Evolutionary conservation across 1,140 invertebrate species (phyloP).

Genomic region (Temnothorax longispinosus): DNA sequence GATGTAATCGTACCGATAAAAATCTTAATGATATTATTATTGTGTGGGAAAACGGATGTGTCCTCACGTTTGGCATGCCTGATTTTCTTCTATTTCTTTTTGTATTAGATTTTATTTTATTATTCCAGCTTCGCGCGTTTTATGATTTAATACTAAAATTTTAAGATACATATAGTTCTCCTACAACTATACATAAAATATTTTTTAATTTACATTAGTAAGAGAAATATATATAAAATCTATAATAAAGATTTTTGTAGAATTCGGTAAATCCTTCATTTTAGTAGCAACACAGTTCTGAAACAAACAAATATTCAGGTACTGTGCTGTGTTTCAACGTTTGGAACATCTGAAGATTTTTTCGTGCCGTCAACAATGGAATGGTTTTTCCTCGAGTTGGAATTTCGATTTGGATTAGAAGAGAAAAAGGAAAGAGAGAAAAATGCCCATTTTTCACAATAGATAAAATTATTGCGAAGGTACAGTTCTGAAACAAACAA

Average conservation of each 20-base stretch:
- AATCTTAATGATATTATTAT: conserved; percentile 11
- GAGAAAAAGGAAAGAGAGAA: background rate
- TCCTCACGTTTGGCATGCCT: background rate
- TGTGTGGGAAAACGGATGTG: background rate
- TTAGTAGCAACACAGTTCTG: background rate
- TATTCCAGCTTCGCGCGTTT: background rate
- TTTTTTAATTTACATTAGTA: background rate
- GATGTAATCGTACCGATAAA: background rate
- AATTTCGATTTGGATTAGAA: conserved; percentile 11
- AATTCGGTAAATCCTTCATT: background rate
- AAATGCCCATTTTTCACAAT: background rate
- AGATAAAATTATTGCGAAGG: background rate
- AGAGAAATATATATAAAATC: background rate
- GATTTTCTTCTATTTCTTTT: background rate
- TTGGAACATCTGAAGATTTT: background rate
- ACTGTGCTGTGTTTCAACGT: too few species aligned
- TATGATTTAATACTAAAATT: background rate
- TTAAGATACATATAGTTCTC: background rate
- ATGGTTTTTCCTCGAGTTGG: background rate
- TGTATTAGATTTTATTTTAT: background rate
- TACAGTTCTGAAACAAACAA: background rate
- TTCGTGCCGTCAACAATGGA: background rate
- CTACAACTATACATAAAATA: background rate
- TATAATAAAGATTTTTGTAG: background rate
- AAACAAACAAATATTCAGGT: background rate